Evolutionary conservation across 1,140 invertebrate genomes (phyloP), one percentile per base, ranked within the genome.

Genomic region (Plutomurus gul): DNA sequence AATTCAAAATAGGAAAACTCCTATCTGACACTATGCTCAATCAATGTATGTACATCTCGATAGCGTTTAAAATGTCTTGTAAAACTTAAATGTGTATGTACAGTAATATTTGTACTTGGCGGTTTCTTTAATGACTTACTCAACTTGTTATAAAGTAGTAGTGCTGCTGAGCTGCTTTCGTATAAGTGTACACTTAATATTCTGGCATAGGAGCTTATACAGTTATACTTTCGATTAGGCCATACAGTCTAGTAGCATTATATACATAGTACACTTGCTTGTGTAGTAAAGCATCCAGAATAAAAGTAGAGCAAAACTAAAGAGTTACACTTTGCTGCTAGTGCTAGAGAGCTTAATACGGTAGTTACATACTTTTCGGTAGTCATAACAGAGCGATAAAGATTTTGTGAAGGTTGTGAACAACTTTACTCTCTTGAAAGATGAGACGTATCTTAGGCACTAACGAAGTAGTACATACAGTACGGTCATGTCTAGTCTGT

Each of bases 21-120:
- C 78, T 81, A 71, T 81, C 79, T 81, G 79, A 81, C 79, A 77
- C 79, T 74, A 70, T 81, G 79, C 79, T 81, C 79, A 81, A 81
- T 81, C 75, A 73, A 77, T 81, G 79, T 81, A 77, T 80, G 40
- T 76, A 76, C 30, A 70, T 79, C 70, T 72, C 36, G 70, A 72
- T 46, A 46, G 40, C 37, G 40, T 40, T 40, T 40, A 46, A 72
- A 72, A 72, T 72, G 70, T 40, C 40, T 72, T 40, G 36, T 72
- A 72, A 43, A 43, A 72, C 39, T 40, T 72, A 72, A 39, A 72
- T 72, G 39, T 72, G 25, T 43, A 43, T 72, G 25, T 72, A 27
- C 25, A 16, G 72, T 33, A 47, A 20, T 74, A 46, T 47, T 27
- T 25, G 25, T 27, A 30, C 43, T n/a, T 25, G 72, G 18, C 39